Evolutionary conservation across 2,113 vertebrate genomes (phyloP).

Genomic region (Burhinus bistriatus): DNA sequence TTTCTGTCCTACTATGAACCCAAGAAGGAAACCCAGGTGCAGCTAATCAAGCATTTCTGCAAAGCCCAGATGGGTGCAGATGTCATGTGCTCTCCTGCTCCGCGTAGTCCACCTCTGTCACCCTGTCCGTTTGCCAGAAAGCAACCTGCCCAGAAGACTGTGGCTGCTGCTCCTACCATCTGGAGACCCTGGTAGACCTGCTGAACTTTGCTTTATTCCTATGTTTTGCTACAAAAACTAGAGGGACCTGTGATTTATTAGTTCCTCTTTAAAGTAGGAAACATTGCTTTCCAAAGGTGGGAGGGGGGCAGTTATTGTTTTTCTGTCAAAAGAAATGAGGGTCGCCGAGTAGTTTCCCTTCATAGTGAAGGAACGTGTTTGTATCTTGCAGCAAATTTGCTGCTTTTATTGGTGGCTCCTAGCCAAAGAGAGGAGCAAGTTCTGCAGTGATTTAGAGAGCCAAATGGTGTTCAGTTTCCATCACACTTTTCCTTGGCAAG

Average conservation of each 20-base stretch:
- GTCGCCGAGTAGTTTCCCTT: conserved; percentile 41
- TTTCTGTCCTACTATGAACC: conserved; percentile 73
- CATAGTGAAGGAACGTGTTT: conserved; percentile 56
- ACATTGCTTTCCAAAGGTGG: conserved; percentile 50
- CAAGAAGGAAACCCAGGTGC: conserved; percentile 57
- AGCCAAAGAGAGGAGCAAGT: neutral
- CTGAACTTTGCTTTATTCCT: neutral
- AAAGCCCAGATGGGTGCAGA: conserved; percentile 53
- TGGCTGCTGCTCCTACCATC: conserved; percentile 30
- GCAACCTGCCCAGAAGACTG: conserved; percentile 31
- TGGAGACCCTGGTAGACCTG: conserved; percentile 87
- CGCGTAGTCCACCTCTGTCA: neutral
- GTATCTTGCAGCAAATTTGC: conserved; percentile 41
- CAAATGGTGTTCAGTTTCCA: neutral
- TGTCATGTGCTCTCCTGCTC: neutral
- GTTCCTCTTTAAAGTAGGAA: conserved; percentile 65
- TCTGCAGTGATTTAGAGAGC: neutral
- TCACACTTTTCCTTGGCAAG: neutral
- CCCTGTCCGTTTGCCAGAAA: conserved; percentile 36
- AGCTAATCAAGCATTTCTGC: conserved; percentile 66
- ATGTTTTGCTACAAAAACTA: neutral
- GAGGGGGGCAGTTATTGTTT: neutral
- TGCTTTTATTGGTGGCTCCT: conserved; percentile 13
- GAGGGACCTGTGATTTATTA: neutral
- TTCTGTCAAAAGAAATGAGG: conserved; percentile 53